phyloP scores from a whole-genome alignment of 2,797 vertebrate species.

The Sebastes trivittatus region DNA sequence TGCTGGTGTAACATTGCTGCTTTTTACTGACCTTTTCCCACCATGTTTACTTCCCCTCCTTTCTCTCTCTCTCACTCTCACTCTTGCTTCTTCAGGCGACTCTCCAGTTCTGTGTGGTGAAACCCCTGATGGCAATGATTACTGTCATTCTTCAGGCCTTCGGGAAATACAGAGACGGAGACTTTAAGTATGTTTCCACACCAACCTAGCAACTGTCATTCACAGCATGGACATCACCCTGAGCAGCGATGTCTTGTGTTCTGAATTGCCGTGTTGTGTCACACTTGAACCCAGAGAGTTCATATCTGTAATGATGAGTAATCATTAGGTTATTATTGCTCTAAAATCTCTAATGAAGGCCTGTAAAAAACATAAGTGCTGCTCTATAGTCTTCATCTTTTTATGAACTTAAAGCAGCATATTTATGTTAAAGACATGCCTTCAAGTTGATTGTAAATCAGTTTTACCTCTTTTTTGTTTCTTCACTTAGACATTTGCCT shows the following conservation, averaged over 20 bases:
- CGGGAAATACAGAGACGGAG: slow-evolving; percentile 95
- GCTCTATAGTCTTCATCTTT: neutral
- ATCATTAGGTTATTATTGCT: neutral
- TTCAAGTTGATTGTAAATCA: neutral
- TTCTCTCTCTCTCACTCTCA: neutral
- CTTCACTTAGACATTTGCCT: neutral
- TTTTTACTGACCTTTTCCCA: neutral
- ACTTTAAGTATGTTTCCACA: slow-evolving; percentile 91
- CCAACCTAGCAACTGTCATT: neutral
- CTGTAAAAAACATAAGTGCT: neutral
- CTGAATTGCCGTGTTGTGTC: neutral
- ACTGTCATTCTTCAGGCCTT: slow-evolving; percentile 97
- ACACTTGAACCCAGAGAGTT: neutral
- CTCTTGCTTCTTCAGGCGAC: slow-evolving; percentile 84
- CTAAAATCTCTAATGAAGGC: neutral
- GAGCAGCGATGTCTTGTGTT: neutral
- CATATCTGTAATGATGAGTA: neutral
- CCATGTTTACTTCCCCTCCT: neutral
- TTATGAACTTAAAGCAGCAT: neutral
- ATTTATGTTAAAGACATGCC: neutral
- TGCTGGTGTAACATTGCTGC: neutral
- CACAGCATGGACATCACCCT: neutral
- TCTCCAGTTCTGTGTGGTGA: slow-evolving; percentile 98
- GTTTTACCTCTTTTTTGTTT: neutral
- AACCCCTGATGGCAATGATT: slow-evolving; percentile 96